phyloP scores from a whole-genome alignment of 2,113 vertebrate genomes.

The Mungos mungo region DNA sequence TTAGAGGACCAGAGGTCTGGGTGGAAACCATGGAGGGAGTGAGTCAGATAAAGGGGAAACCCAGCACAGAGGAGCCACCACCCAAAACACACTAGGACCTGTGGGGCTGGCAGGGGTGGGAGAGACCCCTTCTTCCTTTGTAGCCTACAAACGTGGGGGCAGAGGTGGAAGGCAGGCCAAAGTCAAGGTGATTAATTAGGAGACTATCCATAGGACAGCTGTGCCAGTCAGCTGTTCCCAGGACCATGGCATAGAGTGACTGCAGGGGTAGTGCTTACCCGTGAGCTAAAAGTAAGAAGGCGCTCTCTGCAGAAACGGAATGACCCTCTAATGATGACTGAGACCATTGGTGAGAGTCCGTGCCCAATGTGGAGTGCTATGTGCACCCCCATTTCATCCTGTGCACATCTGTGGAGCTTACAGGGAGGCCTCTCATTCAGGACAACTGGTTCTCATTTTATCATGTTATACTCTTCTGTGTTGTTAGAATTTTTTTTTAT shows the following conservation, averaged over 20 bases:
- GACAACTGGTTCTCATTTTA: background rate
- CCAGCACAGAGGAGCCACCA: background rate
- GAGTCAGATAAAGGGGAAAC: no score
- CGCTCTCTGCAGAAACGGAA: fast-evolving
- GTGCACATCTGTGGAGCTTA: no score
- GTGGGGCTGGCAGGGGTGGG: background rate
- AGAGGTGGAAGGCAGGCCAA: background rate
- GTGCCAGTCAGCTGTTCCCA: background rate
- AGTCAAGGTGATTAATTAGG: background rate
- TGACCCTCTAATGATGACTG: no score
- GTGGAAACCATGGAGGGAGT: background rate
- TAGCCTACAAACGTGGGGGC: background rate
- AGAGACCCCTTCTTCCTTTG: background rate
- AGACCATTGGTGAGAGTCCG: background rate
- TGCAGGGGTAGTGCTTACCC: background rate
- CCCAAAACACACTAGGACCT: background rate
- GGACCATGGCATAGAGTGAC: background rate
- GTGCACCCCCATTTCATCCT: no score
- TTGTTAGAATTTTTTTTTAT: background rate
- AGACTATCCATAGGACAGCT: background rate
- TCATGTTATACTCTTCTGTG: background rate
- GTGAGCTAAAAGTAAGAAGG: background rate
- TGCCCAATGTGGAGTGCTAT: no score
- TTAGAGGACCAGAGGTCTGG: background rate
- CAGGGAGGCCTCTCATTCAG: background rate